A percentile compares a stretch with the other conserved stretches of the same genome.
Evolutionary conservation across 2,888 invertebrate species (phyloP).

Genomic region (Aphrophora alni): DNA sequence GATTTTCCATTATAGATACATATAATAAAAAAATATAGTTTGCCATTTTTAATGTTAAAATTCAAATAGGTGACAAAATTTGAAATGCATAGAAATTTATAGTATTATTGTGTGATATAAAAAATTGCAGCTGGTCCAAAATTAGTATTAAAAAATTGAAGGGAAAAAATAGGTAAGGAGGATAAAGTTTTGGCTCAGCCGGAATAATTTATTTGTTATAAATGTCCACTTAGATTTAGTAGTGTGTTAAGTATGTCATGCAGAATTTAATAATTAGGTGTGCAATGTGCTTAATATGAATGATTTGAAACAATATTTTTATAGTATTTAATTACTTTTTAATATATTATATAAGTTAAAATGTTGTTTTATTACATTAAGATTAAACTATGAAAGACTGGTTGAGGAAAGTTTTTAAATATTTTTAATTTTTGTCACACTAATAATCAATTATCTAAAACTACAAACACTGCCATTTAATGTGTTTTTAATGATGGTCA

Average conservation of each 20-base stretch:
- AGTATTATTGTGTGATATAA: too few species aligned
- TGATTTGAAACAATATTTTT: neutral
- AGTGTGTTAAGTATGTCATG: too few species aligned
- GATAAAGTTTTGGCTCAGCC: too few species aligned
- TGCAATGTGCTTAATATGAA: neutral
- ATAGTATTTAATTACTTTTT: neutral
- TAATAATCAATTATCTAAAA: neutral
- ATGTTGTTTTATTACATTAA: too few species aligned
- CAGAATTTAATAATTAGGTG: neutral
- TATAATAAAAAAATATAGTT: too few species aligned
- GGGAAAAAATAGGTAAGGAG: too few species aligned
- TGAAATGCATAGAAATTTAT: too few species aligned
- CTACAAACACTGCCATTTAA: neutral
- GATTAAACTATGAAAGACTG: neutral
- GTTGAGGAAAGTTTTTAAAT: neutral
- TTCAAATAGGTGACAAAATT: too few species aligned
- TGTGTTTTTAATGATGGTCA: neutral
- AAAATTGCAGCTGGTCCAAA: too few species aligned
- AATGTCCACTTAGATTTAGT: neutral
- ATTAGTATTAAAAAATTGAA: too few species aligned
- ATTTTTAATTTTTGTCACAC: neutral
- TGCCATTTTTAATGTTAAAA: too few species aligned
- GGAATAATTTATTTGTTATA: neutral
- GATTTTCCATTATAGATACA: too few species aligned
- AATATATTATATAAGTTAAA: neutral